Base-by-base conservation (phyloP, 2,888 invertebrate genomes). In the Agapostemon virescens region DNA sequence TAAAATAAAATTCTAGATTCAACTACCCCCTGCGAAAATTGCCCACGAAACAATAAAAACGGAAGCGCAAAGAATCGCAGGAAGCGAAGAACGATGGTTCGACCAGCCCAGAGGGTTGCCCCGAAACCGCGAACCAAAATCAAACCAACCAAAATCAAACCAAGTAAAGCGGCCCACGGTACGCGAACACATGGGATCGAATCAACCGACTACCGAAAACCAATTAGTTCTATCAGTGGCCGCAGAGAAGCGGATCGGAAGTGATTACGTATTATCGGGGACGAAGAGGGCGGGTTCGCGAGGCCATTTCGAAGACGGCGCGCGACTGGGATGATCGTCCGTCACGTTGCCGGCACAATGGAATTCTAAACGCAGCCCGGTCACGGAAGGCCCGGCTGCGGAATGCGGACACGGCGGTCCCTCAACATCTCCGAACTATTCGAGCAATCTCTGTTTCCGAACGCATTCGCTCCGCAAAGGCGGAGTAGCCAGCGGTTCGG, bases 211-310 rank as follows among this genome's bases (percentile, higher is more conserved):
- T 15, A 2, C 17, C 55, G 26, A 55, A 55, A 55, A 55, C 26
- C 55, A 55, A 55, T 55, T 55, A 55, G 55, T 55, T 26, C 26
- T 26, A 55, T 55, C 55, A 55, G 26, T 17, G 55, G 55, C 55
- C 55, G 26, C 55, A 26, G 55, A 55, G 17, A 55, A 26, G 6
- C 26, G 55, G 55, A 55, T 55, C 17, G 55, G n/a, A 42, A 77
- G 63, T 79, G 58, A 71, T 79, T 79, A 68, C 40, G 67, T 40
- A 52, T 52, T 26, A 30, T 42, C 23, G 67, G 2, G 17, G 23
- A 49, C 49, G 49, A 26, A 2, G 55, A 26, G 55, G 26, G 55
- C 17, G 55, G 26, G 15, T 26, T 7, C 26, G 15, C 55, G 38
- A 20, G 30, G 42, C 26, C 5, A 23, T 55, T 38, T 36, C 55